A percentile compares a stretch with the other conserved stretches of the same genome.
phyloP scores from a whole-genome alignment of 2,888 invertebrate species.

The Nemurella pictetii region DNA sequence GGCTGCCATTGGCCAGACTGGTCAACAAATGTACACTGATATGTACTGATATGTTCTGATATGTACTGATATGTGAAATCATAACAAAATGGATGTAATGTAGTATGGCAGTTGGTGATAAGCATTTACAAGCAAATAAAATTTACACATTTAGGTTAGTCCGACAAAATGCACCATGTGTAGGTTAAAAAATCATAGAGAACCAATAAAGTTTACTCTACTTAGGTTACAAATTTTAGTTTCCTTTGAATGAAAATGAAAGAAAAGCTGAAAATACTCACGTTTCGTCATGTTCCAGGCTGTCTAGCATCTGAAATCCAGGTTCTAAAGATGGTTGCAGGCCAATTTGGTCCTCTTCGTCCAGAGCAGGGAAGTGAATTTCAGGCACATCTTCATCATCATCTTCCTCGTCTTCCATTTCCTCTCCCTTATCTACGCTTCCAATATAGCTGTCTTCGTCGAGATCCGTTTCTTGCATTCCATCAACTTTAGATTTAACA shows the following conservation, averaged over 20 bases:
- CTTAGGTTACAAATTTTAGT: not conserved
- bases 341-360: slow-evolving; percentile 50
- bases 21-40: too few species aligned
- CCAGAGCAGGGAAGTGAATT: slow-evolving; percentile 58
- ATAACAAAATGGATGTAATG: too few species aligned
- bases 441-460: not conserved
- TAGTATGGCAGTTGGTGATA: too few species aligned
- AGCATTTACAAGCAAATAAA: too few species aligned
- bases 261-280: slow-evolving; percentile 16
- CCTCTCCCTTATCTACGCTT: slow-evolving; percentile 12
- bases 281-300: slow-evolving; percentile 61
- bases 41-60: too few species aligned
- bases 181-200: too few species aligned
- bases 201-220: too few species aligned
- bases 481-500: not conserved
- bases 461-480: not conserved
- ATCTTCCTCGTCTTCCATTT: slow-evolving; percentile 35
- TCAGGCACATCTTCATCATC: slow-evolving; percentile 55
- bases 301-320: slow-evolving; percentile 68
- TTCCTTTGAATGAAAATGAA: too few species aligned
- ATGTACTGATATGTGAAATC: too few species aligned
- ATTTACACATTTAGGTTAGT: too few species aligned
- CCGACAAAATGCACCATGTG: too few species aligned
- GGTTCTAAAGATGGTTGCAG: slow-evolving; percentile 62
- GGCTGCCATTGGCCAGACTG: too few species aligned